phyloP scores from a whole-genome alignment of 2,797 vertebrate genomes.

The Gallinago nigripennis region DNA sequence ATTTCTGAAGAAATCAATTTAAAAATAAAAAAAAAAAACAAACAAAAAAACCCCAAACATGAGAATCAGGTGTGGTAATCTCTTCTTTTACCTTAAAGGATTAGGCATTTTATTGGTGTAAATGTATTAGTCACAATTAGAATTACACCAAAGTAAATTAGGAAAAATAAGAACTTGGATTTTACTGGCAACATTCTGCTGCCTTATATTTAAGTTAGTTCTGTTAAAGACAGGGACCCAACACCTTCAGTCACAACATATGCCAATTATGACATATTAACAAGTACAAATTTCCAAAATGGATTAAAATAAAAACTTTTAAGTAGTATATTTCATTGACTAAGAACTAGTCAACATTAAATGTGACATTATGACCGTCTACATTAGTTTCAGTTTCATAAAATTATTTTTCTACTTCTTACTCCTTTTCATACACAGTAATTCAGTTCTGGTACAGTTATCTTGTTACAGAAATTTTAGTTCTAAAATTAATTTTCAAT shows the following conservation, averaged over 20 bases:
- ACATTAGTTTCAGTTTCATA: neutral
- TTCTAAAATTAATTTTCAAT: neutral
- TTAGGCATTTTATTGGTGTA: neutral
- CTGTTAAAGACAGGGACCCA: neutral
- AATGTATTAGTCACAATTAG: neutral
- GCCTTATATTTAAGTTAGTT: neutral
- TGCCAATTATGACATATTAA: neutral
- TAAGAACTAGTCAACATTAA: neutral
- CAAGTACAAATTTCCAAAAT: neutral
- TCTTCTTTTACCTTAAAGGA: neutral
- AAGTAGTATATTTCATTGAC: neutral
- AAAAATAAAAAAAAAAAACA: no score
- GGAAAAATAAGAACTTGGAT: rapidly evolving
- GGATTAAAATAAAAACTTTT: neutral
- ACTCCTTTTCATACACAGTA: neutral
- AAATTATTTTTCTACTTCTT: neutral
- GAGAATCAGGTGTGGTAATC: neutral
- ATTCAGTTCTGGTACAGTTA: neutral
- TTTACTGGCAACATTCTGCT: neutral
- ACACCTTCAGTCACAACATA: neutral
- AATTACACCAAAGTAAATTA: neutral
- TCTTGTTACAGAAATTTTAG: neutral
- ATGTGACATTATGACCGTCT: neutral
- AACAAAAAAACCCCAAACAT: neutral
- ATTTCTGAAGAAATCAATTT: neutral